Evolutionary conservation across 2,888 invertebrate genomes (phyloP), one percentile per base, ranked within the genome.

Genomic region (Lepeophtheirus nordmannii): DNA sequence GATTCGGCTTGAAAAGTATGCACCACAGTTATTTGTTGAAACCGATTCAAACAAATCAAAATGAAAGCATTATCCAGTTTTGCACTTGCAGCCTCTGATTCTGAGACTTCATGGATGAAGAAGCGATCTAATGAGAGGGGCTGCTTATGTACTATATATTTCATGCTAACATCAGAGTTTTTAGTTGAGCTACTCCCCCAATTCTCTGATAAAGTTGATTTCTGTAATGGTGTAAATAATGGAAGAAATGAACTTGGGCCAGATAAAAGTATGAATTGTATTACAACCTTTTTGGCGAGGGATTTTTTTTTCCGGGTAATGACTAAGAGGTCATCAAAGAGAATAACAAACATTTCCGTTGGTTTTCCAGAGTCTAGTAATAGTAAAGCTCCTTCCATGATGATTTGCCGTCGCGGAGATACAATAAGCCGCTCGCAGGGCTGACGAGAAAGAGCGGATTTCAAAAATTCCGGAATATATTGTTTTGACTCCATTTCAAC

Each of bases 281-380:
- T 46, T 11, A 11, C n/a, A n/a, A 78, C 79, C 74, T 79, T 80
- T 74, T 80, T 77, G 61, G 77, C 75, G 17, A 62, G 62, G n/a
- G 67, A 46, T 69, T 81, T 81, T 73, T 82, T 82, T 58, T 78
- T 73, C 71, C 80, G 77, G 0, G 82, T 81, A 67, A 82, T 76
- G 65, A 82, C 76, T 38, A 82, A 75, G 77, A 82, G 81, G 71
- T 82, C 82, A 71, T 82, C 82, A 73, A 82, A 83, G 2, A 82
- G 74, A 69, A 82, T 80, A 67, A 82, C 76, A 71, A 80, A 80
- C 73, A 81, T 79, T 71, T 82, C 82, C 11, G 77, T 75, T 0
- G 79, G 76, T 72, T 81, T 80, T 46, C 80, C 79, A 41, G 78
- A 75, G 71, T 82, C 82, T 70, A 79, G 74, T 56, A 80, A 72